A percentile compares a stretch with the other conserved stretches of the same genome.
These are phyloP conservation scores for Lutjanus erythropterus DNA, from an alignment of 2,113 vertebrate species.

Conservation along the genomic window DNA sequence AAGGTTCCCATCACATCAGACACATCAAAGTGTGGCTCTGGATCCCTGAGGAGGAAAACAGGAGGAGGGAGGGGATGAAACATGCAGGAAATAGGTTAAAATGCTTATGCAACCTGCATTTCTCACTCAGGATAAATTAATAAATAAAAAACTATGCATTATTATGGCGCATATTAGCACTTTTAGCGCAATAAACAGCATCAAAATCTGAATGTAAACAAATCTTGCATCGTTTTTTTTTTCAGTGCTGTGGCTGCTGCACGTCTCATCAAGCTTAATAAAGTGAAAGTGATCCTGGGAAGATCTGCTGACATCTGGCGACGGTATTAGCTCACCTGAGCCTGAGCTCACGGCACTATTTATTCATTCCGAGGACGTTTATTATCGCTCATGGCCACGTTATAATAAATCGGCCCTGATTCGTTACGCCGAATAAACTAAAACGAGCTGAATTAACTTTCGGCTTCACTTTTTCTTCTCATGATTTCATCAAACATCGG, in stretches of 20 bases:
- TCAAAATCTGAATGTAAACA: background rate
- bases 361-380: background rate
- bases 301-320: slow-evolving; percentile 63
- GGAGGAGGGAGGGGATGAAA: slow-evolving; percentile 44
- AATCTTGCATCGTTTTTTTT: background rate
- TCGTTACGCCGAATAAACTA: background rate
- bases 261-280: background rate
- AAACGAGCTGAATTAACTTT: no score
- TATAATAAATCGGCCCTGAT: background rate
- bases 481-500: background rate
- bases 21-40: slow-evolving; percentile 73
- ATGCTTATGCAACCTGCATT: slow-evolving; percentile 20
- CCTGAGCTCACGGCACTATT: background rate
- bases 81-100: slow-evolving; percentile 55
- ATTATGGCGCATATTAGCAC: background rate
- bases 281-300: background rate
- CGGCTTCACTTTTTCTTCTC: background rate
- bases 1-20: slow-evolving; percentile 70
- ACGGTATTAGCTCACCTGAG: slow-evolving; percentile 4
- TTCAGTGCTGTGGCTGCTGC: background rate
- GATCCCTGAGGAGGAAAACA: slow-evolving; percentile 71
- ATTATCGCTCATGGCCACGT: background rate
- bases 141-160: background rate
- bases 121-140: background rate
- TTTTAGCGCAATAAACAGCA: background rate